phyloP scores from a whole-genome alignment of 2,797 vertebrate species.

The Jordanella pulchra region DNA sequence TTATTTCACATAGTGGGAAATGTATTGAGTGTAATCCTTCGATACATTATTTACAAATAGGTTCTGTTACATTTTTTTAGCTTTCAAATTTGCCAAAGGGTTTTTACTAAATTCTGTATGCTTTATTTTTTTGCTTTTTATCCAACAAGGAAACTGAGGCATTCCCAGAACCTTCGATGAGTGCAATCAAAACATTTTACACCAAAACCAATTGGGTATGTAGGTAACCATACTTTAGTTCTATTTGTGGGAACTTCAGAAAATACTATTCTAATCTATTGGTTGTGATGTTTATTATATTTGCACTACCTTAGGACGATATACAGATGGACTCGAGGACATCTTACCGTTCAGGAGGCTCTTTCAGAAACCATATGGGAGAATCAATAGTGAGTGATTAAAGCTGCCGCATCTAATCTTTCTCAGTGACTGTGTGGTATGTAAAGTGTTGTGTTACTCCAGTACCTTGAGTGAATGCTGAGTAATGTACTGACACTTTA shows the following conservation, averaged over 20 bases:
- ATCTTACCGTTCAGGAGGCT: not conserved
- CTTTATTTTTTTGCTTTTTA: constrained; percentile 2
- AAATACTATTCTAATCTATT: not conserved
- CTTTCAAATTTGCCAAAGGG: not conserved
- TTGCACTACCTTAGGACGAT: too few relatives aligned
- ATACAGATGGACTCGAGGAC: constrained; percentile 5
- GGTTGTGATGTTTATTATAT: not conserved
- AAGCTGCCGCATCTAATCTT: not conserved
- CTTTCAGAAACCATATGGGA: not conserved
- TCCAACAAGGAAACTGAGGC: constrained; percentile 8
- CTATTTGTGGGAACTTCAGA: not conserved
- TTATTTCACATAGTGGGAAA: not conserved
- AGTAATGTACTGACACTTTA: not conserved
- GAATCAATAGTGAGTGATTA: constrained; percentile 33
- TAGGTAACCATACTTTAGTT: constrained; percentile 22
- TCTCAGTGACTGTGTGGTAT: not conserved
- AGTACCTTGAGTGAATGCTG: not conserved
- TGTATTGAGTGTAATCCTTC: not conserved
- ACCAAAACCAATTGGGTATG: not conserved
- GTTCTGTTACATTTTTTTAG: not conserved
- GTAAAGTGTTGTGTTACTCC: not conserved
- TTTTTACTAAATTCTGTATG: not conserved
- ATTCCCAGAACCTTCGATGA: not conserved
- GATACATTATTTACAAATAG: not conserved
- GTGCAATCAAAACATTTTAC: too few relatives aligned